Conservation (phyloP, 2,888 invertebrate genomes). For the Cremastinae sp. region DNA sequence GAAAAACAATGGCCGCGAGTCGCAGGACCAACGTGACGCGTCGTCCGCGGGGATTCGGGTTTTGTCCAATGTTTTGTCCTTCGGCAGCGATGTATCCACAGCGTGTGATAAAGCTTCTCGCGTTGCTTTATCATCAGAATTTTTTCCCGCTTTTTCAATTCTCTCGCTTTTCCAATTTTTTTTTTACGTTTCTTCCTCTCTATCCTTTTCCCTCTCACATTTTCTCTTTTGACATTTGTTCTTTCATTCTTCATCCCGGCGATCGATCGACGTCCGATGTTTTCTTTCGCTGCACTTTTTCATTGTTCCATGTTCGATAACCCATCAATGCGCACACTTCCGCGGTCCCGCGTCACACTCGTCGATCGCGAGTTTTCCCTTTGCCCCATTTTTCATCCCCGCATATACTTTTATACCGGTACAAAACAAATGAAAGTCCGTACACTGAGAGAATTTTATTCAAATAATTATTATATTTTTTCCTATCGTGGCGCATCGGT, state of each 20-base stretch:
- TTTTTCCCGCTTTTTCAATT: too few species aligned
- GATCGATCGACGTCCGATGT: constrained; percentile 53
- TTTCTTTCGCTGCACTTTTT: constrained; percentile 47
- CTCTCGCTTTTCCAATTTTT: too few species aligned
- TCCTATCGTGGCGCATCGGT: too few species aligned
- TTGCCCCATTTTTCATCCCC: constrained; percentile 33
- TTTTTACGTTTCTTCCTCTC: neutral
- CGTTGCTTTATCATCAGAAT: constrained; percentile 36
- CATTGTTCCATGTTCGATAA: constrained; percentile 52
- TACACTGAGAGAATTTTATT: too few species aligned
- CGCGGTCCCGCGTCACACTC: constrained; percentile 23
- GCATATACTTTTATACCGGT: too few species aligned
- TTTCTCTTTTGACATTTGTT: constrained; percentile 24
- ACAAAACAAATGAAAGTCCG: too few species aligned
- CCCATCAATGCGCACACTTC: neutral
- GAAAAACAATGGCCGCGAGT: constrained; percentile 55
- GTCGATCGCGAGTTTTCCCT: constrained; percentile 32
- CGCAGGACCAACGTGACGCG: constrained; percentile 25
- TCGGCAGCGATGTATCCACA: constrained; percentile 41
- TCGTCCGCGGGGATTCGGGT: constrained; percentile 40
- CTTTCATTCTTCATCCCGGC: constrained; percentile 47
- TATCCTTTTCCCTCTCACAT: too few species aligned
- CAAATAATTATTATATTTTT: too few species aligned
- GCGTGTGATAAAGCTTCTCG: constrained; percentile 28
- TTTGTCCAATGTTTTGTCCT: constrained; percentile 46